phyloP scores from a whole-genome alignment of 2,797 vertebrate genomes.

The Adrianichthys oophorus region DNA sequence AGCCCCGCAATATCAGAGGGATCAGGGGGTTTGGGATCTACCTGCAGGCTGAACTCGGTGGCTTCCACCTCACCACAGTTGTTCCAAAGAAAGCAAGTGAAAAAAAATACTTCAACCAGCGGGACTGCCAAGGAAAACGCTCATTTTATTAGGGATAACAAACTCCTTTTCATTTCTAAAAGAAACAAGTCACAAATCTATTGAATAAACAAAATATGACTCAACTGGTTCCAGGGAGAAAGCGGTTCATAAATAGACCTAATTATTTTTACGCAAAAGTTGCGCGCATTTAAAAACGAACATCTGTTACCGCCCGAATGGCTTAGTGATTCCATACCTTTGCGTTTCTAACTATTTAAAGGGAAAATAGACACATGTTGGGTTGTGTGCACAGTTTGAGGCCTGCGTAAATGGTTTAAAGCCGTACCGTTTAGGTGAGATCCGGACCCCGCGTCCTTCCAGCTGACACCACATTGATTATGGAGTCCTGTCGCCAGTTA shows the following conservation, averaged over 20 bases:
- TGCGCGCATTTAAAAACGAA: too few species aligned
- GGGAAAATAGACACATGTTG: neutral
- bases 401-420: conserved; percentile 5
- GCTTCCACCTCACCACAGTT: conserved; percentile 49
- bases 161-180: neutral
- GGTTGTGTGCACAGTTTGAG: neutral
- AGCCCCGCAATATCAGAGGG: conserved; percentile 1
- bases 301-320: too few species aligned
- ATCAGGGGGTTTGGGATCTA: conserved; percentile 49
- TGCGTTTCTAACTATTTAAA: neutral
- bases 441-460: conserved; percentile 81
- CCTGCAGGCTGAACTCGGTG: conserved; percentile 43
- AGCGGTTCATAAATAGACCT: neutral
- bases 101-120: conserved; percentile 16
- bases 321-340: too few species aligned
- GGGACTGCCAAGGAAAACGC: conserved; percentile 22
- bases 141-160: neutral
- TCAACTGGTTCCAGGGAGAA: neutral
- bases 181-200: neutral
- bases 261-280: conserved; percentile 2
- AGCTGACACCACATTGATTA: conserved; percentile 82
- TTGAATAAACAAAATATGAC: too few species aligned
- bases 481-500: conserved; percentile 60
- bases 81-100: conserved; percentile 52
- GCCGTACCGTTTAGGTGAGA: conserved; percentile 83